phyloP scores from a whole-genome alignment of 2,113 vertebrate species.

The Chaenogobius annularis region DNA sequence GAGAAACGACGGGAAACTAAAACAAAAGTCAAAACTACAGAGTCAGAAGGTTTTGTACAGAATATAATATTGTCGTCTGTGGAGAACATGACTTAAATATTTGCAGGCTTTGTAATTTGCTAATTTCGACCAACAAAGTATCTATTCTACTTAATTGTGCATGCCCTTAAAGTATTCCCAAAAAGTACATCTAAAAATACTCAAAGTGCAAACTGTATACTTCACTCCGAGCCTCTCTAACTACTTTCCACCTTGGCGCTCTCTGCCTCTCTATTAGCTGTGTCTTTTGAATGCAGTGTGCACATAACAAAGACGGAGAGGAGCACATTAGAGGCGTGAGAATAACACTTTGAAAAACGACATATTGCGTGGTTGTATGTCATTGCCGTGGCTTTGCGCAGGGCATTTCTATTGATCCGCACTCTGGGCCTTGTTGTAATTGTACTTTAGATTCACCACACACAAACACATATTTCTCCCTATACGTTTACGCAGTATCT shows the following conservation, averaged over 20 bases:
- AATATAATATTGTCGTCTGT: too few species aligned
- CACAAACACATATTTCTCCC: background rate
- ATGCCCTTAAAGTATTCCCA: too few species aligned
- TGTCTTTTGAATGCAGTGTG: constrained; percentile 36
- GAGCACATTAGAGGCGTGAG: constrained; percentile 51
- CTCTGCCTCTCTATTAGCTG: constrained; percentile 2
- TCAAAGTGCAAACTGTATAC: background rate
- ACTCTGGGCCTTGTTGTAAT: constrained; percentile 53
- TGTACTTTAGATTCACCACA: constrained; percentile 38
- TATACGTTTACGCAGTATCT: constrained; percentile 16
- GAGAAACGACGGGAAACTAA: too few species aligned
- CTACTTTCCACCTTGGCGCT: background rate
- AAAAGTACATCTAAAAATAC: background rate
- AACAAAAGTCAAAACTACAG: too few species aligned
- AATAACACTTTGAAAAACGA: constrained; percentile 54
- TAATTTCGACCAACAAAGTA: too few species aligned
- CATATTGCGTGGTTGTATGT: constrained; percentile 53
- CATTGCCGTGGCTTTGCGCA: constrained; percentile 27
- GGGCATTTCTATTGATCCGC: constrained; percentile 49
- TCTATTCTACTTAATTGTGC: too few species aligned
- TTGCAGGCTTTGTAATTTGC: too few species aligned
- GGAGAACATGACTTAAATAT: too few species aligned
- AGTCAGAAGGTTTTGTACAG: too few species aligned
- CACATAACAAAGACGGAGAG: constrained; percentile 39
- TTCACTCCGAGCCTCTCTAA: background rate